These are phyloP conservation scores for Pelosia muscerda DNA, from an alignment of 2,888 invertebrate species.

Conservation along the genomic window DNA sequence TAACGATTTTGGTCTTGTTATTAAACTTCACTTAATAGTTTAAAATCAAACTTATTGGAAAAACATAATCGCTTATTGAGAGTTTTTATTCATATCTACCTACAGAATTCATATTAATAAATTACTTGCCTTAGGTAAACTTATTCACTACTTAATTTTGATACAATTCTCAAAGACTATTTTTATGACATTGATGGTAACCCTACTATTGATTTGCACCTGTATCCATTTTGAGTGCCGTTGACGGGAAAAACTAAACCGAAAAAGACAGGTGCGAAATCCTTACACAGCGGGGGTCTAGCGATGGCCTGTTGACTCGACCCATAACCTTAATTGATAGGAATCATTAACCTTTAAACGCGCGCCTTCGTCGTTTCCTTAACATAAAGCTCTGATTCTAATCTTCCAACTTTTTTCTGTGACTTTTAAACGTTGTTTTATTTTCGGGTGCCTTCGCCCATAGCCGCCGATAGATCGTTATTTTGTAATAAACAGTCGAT, in stretches of 20 bases:
- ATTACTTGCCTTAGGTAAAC: too few relatives aligned
- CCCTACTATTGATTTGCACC: slow-evolving; percentile 71
- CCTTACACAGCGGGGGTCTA: slow-evolving; percentile 79
- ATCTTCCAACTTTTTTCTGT: slow-evolving; percentile 78
- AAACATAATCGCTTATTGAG: too few relatives aligned
- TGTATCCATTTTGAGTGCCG: slow-evolving; percentile 76
- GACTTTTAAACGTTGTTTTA: slow-evolving; percentile 84
- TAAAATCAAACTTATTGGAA: too few relatives aligned
- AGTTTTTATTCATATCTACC: too few relatives aligned
- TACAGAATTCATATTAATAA: too few relatives aligned
- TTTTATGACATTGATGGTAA: slow-evolving; percentile 49
- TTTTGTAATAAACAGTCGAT: slow-evolving; percentile 84
- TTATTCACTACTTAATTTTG: background rate
- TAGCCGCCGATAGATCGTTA: slow-evolving; percentile 78
- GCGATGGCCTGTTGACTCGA: slow-evolving; percentile 70
- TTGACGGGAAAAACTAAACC: slow-evolving; percentile 76
- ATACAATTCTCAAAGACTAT: slow-evolving; percentile 14
- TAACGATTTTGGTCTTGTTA: too few relatives aligned
- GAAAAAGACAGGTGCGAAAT: slow-evolving; percentile 82
- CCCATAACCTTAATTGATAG: slow-evolving; percentile 87
- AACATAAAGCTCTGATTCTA: slow-evolving; percentile 83
- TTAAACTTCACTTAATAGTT: too few relatives aligned
- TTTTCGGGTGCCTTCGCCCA: slow-evolving; percentile 81
- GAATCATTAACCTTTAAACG: slow-evolving; percentile 86
- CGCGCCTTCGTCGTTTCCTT: slow-evolving; percentile 78